Conservation (phyloP, 2,113 vertebrate genomes). For the Equus quagga region DNA sequence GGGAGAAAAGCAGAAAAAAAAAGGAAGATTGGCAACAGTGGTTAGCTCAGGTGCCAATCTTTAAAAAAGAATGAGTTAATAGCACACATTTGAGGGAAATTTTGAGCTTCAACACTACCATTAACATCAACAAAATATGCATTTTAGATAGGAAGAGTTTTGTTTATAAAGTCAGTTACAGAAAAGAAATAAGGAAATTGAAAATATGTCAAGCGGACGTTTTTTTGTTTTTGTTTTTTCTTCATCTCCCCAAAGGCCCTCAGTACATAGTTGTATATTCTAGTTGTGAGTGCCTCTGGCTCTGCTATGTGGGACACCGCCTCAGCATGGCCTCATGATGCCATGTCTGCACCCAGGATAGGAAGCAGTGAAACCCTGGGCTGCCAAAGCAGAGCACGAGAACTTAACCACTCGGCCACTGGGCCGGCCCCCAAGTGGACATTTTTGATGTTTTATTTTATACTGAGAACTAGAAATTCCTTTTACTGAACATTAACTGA, state of each 20-base stretch:
- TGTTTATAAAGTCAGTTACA: slow-evolving; percentile 3
- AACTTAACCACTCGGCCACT: too few species aligned
- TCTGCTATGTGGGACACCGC: too few species aligned
- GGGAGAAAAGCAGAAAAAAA: too few species aligned
- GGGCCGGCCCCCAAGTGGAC: not conserved
- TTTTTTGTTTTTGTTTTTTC: not conserved
- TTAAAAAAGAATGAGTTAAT: not conserved
- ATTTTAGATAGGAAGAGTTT: not conserved
- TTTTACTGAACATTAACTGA: slow-evolving; percentile 33
- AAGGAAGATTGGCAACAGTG: too few species aligned
- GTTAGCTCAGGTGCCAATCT: too few species aligned
- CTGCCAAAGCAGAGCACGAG: too few species aligned
- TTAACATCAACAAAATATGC: not conserved
- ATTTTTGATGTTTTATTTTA: slow-evolving; percentile 8
- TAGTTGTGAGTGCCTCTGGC: too few species aligned
- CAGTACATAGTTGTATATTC: too few species aligned
- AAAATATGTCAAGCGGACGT: not conserved
- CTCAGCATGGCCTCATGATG: too few species aligned
- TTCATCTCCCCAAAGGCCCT: too few species aligned
- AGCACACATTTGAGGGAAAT: not conserved
- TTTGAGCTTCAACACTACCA: not conserved
- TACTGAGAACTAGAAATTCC: not conserved
- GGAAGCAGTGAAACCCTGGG: too few species aligned
- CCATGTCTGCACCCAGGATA: too few species aligned
- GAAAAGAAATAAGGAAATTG: not conserved